phyloP scores from a whole-genome alignment of 1,140 invertebrate genomes.

The Ostrea denselamellosa region DNA sequence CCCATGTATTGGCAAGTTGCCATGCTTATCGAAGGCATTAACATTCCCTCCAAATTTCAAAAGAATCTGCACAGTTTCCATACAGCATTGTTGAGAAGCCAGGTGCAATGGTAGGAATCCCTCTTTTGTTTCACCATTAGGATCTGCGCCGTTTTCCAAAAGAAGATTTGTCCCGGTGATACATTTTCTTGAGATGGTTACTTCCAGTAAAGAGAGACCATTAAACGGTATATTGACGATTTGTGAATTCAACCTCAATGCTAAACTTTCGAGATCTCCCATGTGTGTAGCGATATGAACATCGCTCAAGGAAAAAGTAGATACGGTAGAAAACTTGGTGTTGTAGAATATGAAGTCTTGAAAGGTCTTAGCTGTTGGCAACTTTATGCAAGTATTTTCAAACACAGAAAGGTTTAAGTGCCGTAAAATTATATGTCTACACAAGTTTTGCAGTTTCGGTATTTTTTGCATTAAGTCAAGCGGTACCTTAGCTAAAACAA shows the following conservation, averaged over 20 bases:
- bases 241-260: neutral
- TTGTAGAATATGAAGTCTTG: neutral
- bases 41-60: neutral
- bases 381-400: neutral
- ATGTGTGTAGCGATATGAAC: neutral
- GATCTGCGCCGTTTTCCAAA: constrained; percentile 7
- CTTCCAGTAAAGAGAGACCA: neutral
- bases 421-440: neutral
- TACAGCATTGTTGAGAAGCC: neutral
- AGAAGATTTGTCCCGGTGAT: neutral
- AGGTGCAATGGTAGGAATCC: neutral
- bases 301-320: neutral
- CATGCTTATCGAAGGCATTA: neutral
- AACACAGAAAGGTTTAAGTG: neutral
- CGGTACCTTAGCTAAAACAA: neutral
- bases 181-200: constrained; percentile 6
- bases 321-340: neutral
- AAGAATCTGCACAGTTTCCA: neutral
- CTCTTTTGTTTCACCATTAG: neutral
- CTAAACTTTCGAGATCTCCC: neutral
- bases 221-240: constrained; percentile 16
- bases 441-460: neutral
- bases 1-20: constrained; percentile 13
- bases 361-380: neutral
- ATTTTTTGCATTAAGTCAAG: neutral